Evolutionary conservation across 2,797 vertebrate species (phyloP).

Genomic region (Myotis myotis): DNA sequence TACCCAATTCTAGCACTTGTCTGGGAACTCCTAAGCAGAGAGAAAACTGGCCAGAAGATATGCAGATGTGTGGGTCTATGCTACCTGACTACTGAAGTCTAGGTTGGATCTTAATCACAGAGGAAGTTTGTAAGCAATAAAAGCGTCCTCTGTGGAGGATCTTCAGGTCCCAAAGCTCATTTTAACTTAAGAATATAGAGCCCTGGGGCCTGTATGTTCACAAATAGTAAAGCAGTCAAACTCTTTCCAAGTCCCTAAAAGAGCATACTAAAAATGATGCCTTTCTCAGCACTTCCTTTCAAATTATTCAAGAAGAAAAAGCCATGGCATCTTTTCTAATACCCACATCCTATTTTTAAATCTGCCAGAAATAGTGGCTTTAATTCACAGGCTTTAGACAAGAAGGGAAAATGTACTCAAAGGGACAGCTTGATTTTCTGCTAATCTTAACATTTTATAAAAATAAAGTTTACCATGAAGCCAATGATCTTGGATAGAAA

Average conservation of each 20-base stretch:
- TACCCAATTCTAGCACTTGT: slow-evolving; percentile 52
- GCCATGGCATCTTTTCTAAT: slow-evolving; percentile 65
- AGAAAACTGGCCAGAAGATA: slow-evolving; percentile 62
- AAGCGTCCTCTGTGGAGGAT: slow-evolving; percentile 56
- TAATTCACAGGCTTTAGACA: slow-evolving; percentile 68
- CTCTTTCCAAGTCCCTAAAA: slow-evolving; percentile 61
- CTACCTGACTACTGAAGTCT: slow-evolving; percentile 47
- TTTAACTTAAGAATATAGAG: slow-evolving; percentile 71
- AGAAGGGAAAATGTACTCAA: slow-evolving; percentile 65
- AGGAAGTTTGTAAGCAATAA: slow-evolving; percentile 67
- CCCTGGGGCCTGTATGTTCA: slow-evolving; percentile 65
- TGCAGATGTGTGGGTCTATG: slow-evolving; percentile 39
- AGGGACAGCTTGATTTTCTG: slow-evolving; percentile 71
- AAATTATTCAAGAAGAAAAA: slow-evolving; percentile 73
- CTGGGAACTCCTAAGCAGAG: slow-evolving; percentile 47
- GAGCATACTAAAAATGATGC: slow-evolving; percentile 70
- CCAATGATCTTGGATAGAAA: slow-evolving; percentile 49
- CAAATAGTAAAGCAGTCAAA: slow-evolving; percentile 67
- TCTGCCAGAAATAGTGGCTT: slow-evolving; percentile 68
- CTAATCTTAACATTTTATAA: slow-evolving; percentile 74
- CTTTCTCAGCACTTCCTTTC: slow-evolving; percentile 72
- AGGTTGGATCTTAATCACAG: slow-evolving; percentile 65
- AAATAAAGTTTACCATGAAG: slow-evolving; percentile 60
- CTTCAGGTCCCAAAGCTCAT: slow-evolving; percentile 69
- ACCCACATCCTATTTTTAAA: slow-evolving; percentile 68